phyloP scores from a whole-genome alignment of 2,888 invertebrate genomes.

The Thereva nobilitata region DNA sequence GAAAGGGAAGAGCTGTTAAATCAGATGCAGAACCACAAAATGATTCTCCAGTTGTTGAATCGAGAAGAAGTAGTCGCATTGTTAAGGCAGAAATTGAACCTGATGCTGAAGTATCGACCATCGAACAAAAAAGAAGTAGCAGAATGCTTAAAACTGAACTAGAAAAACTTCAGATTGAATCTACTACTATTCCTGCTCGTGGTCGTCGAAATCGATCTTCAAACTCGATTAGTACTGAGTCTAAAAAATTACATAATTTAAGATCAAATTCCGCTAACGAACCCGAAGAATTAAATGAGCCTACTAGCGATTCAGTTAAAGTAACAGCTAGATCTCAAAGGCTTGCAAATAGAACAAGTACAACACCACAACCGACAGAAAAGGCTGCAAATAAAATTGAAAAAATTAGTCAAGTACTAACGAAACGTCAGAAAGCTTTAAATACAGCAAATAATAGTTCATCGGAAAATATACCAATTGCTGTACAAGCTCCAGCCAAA shows the following conservation, averaged over 20 bases:
- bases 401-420: conserved; percentile 9
- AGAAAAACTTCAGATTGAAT: conserved; percentile 28
- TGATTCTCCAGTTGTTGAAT: too few species aligned
- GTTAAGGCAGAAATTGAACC: conserved; percentile 8
- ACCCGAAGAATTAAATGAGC: background rate
- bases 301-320: background rate
- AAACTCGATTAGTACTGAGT: conserved; percentile 1
- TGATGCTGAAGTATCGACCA: conserved; percentile 1
- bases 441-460: background rate
- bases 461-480: background rate
- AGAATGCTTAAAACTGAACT: conserved; percentile 30
- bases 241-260: conserved; percentile 10
- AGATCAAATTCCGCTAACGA: conserved; percentile 6
- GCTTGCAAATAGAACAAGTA: conserved; percentile 36
- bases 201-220: conserved; percentile 19
- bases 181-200: conserved; percentile 27
- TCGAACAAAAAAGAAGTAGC: conserved; percentile 29
- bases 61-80: too few species aligned
- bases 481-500: conserved; percentile 1
- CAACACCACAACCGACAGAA: conserved; percentile 33
- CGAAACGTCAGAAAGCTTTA: conserved; percentile 26
- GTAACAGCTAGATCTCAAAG: conserved; percentile 38
- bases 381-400: conserved; percentile 27
- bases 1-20: too few species aligned
- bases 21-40: too few species aligned